phyloP scores from a whole-genome alignment of 2,113 vertebrate genomes.

The Tichodroma muraria region DNA sequence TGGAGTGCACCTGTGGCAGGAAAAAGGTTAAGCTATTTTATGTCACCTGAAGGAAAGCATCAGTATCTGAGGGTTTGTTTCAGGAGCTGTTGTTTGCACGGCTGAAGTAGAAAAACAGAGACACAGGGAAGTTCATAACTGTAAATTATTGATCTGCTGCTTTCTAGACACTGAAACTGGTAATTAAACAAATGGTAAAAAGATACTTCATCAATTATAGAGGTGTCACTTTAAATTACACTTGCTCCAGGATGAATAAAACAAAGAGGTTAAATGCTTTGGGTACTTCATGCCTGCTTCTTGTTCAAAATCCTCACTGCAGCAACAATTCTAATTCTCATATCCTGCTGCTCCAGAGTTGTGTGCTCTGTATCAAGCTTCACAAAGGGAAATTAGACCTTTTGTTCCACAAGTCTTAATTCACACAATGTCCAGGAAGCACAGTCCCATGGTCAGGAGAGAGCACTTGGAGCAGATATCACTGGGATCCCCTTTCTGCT shows the following conservation, averaged over 20 bases:
- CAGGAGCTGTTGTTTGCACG: background rate
- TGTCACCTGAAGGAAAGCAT: background rate
- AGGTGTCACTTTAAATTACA: slow-evolving; percentile 56
- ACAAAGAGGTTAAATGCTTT: background rate
- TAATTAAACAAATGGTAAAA: slow-evolving; percentile 60
- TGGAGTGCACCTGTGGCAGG: background rate
- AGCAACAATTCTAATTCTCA: background rate
- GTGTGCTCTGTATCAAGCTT: background rate
- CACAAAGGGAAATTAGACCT: background rate
- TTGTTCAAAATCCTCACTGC: background rate
- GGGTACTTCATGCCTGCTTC: background rate
- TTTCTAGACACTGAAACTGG: slow-evolving; percentile 49
- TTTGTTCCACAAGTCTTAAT: background rate
- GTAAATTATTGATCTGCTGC: slow-evolving; percentile 59
- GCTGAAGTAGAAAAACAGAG: background rate
- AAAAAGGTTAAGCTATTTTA: background rate
- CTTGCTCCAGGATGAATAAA: slow-evolving; percentile 14
- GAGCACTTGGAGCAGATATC: background rate
- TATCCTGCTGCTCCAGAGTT: background rate
- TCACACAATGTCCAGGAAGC: background rate
- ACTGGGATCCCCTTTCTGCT: background rate
- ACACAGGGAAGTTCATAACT: background rate
- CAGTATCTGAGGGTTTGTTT: background rate
- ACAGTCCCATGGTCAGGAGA: background rate
- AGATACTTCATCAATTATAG: slow-evolving; percentile 60